These are phyloP conservation scores for Drosophila monieri DNA, from an alignment of 2,888 invertebrate species.

Conservation along the genomic window DNA sequence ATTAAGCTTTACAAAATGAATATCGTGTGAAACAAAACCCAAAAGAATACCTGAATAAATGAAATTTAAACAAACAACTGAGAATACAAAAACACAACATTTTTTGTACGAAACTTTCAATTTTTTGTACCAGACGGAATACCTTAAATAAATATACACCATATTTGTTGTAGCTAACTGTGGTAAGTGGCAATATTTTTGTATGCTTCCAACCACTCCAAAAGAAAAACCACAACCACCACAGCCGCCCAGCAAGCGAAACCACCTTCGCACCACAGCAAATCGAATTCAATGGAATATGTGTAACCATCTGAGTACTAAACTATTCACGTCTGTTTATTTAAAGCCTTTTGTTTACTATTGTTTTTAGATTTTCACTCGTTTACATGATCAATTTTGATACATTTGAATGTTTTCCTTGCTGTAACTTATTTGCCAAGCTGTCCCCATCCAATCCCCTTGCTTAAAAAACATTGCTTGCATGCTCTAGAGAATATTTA, in stretches of 20 bases:
- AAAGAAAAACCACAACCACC: slow-evolving; percentile 17
- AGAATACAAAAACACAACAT: slow-evolving; percentile 19
- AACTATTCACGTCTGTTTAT: slow-evolving; percentile 2
- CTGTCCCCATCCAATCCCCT: not conserved
- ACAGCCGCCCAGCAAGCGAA: slow-evolving; percentile 11
- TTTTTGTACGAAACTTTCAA: slow-evolving; percentile 59
- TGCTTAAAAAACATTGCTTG: slow-evolving; percentile 18
- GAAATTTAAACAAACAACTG: slow-evolving; percentile 31
- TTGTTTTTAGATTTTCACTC: slow-evolving; percentile 8
- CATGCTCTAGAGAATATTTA: slow-evolving; percentile 13
- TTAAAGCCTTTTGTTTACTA: slow-evolving; percentile 12
- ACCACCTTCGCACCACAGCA: slow-evolving; percentile 7
- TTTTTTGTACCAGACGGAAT: slow-evolving; percentile 53
- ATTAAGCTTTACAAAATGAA: slow-evolving; percentile 50
- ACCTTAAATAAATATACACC: slow-evolving; percentile 21
- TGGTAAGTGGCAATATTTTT: slow-evolving; percentile 78
- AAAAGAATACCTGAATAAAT: slow-evolving; percentile 60
- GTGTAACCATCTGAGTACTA: slow-evolving; percentile 15
- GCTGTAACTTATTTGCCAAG: slow-evolving; percentile 14
- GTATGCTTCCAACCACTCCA: slow-evolving; percentile 40
- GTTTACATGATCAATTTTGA: slow-evolving; percentile 12
- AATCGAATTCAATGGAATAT: slow-evolving; percentile 1
- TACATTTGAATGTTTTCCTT: slow-evolving; percentile 14
- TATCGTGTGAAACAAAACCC: slow-evolving; percentile 53
- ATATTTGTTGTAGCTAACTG: slow-evolving; percentile 51